Base-by-base conservation (phyloP, 2,797 vertebrate genomes). In the Hippopotamyrus pictus region DNA sequence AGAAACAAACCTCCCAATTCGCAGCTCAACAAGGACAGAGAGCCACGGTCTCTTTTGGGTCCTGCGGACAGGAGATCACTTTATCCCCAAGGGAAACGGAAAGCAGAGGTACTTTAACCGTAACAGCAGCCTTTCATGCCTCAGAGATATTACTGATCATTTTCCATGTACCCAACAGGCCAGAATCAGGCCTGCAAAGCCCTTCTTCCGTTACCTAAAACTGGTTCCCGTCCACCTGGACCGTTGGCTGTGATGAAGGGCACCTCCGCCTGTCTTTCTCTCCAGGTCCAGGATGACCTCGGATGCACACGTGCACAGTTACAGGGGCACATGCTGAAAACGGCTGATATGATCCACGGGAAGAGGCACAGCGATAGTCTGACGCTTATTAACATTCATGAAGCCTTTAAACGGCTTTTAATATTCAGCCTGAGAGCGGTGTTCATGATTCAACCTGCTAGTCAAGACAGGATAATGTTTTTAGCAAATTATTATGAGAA, bases 401-500 rank as follows among this genome's bases (percentile, higher is more conserved):
- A 44, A 44, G 73, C 73, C 73, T 79, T 44, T 79, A 44, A 79
- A 79, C 37, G 73, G 4, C 73, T 41, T 79, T 79, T 79, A 79
- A 79, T 41, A 79, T 79, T 79, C 73, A 79, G 73, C 37, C 73
- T 79, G 73, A 79, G 37, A 41, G 73, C 73, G 44, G 33, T n/a
- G 73, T 79, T 79, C 37, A 79, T 79, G 73, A 79, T 79, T 79
- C 33, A 79, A 79, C 73, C 37, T 79, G 37, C 33, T 79, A 79
- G 73, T 79, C 37, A 79, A 79, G 73, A 79, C 37, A 79, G 73
- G 73, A 44, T 79, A 79, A 79, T 44, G 6, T 79, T 79, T 79
- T 79, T 79, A 79, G 73, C 73, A 79, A 79, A 79, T 41, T 79
- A 79, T 79, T n/a, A 79, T 19, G 37, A 44, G 37, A 79, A 79